phyloP scores from a whole-genome alignment of 1,140 invertebrate species.

The Sipha flava region DNA sequence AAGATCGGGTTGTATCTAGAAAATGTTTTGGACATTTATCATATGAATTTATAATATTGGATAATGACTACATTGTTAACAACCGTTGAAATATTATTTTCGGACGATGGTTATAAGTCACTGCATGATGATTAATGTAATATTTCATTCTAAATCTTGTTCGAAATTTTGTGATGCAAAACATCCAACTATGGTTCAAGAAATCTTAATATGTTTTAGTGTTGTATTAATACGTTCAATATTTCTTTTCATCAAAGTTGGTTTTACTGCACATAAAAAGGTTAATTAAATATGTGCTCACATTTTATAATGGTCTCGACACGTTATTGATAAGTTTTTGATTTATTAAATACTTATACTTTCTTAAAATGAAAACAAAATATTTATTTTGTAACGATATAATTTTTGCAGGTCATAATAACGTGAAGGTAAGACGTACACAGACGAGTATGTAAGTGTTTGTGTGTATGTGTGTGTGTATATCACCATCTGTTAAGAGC shows the following conservation, averaged over 20 bases:
- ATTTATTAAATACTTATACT: background rate
- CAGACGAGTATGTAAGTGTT: background rate
- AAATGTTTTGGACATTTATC: no score
- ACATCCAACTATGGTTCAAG: no score
- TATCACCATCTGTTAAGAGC: background rate
- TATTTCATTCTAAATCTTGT: no score
- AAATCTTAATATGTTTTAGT: no score
- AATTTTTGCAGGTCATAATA: background rate
- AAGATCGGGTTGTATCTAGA: no score
- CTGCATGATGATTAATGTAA: no score
- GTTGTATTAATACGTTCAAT: background rate
- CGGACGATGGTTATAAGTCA: no score
- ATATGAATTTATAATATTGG: no score
- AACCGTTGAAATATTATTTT: no score
- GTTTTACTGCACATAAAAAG: background rate
- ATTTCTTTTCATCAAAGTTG: background rate
- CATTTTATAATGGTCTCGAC: background rate
- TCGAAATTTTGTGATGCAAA: no score
- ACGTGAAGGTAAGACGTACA: no score
- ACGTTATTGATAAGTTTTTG: background rate
- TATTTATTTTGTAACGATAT: background rate
- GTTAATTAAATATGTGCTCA: background rate
- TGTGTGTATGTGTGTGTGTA: background rate
- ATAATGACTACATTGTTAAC: no score
- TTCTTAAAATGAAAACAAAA: background rate